phyloP scores from a whole-genome alignment of 2,888 invertebrate species.

The Cremastinae sp. region DNA sequence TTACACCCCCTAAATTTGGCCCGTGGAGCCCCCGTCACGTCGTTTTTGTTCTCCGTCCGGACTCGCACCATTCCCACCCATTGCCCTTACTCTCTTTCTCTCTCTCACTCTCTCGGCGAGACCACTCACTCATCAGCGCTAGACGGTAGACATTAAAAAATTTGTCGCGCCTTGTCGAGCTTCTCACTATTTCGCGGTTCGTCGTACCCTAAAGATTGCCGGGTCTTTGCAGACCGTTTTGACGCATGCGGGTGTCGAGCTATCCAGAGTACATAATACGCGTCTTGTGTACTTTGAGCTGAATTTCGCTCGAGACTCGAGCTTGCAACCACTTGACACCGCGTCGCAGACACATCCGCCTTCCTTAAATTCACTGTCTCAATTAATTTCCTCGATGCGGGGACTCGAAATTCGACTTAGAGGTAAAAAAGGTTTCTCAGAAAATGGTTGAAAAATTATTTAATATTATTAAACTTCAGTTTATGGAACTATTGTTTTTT shows the following conservation, averaged over 20 bases:
- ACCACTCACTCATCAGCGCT: slow-evolving; percentile 37
- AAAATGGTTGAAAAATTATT: too few species aligned
- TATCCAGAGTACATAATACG: slow-evolving; percentile 39
- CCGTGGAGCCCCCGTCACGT: slow-evolving; percentile 37
- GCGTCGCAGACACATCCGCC: neutral
- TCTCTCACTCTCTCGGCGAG: slow-evolving; percentile 24
- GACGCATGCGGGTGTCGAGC: slow-evolving; percentile 38
- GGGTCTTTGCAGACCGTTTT: slow-evolving; percentile 39
- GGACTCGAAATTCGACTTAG: too few species aligned
- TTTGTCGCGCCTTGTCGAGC: slow-evolving; percentile 57
- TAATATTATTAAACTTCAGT: too few species aligned
- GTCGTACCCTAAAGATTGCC: slow-evolving; percentile 49
- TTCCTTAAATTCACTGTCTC: neutral
- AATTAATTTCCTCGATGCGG: slow-evolving; percentile 21
- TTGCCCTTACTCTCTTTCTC: slow-evolving; percentile 5
- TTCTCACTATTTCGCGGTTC: slow-evolving; percentile 55
- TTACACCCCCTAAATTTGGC: slow-evolving; percentile 62
- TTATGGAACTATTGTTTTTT: too few species aligned
- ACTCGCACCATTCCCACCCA: slow-evolving; percentile 50
- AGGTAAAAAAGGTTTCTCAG: too few species aligned
- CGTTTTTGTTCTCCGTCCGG: slow-evolving; percentile 52
- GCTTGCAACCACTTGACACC: slow-evolving; percentile 47
- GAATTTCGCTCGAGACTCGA: slow-evolving; percentile 14
- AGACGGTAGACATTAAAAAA: slow-evolving; percentile 59
- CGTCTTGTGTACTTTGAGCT: slow-evolving; percentile 6